phyloP scores from a whole-genome alignment of 2,113 vertebrate species.

The Montifringilla adamsi region DNA sequence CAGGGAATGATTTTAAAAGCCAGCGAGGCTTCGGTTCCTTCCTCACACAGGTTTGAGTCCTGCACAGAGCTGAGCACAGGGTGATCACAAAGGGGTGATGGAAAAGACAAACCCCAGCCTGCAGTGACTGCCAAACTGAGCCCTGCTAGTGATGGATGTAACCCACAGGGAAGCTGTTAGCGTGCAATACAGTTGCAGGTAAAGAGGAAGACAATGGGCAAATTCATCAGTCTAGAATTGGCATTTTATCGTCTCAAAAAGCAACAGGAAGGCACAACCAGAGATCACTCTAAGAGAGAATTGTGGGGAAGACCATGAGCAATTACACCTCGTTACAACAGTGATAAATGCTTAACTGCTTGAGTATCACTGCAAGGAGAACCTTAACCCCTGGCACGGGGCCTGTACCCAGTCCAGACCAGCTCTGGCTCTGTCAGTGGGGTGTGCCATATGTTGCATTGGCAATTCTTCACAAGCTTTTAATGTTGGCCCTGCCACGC shows the following conservation, averaged over 20 bases:
- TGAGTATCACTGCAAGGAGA: neutral
- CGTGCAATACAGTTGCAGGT: neutral
- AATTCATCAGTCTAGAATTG: neutral
- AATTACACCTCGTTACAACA: neutral
- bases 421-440: neutral
- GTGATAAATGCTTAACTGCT: neutral
- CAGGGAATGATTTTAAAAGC: neutral
- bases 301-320: neutral
- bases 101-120: neutral
- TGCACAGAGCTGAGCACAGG: neutral
- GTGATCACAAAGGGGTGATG: neutral
- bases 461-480: slow-evolving; percentile 52
- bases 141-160: neutral
- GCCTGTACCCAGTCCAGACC: neutral
- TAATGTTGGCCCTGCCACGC: neutral
- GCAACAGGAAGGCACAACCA: neutral
- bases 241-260: neutral
- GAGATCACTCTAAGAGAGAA: neutral
- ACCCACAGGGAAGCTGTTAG: neutral
- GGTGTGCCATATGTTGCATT: slow-evolving; percentile 17
- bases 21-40: fast-evolving
- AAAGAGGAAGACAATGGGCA: neutral
- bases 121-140: fast-evolving
- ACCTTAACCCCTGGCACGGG: neutral
- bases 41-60: neutral